phyloP scores from a whole-genome alignment of 2,797 vertebrate genomes.

The Liasis olivaceus region DNA sequence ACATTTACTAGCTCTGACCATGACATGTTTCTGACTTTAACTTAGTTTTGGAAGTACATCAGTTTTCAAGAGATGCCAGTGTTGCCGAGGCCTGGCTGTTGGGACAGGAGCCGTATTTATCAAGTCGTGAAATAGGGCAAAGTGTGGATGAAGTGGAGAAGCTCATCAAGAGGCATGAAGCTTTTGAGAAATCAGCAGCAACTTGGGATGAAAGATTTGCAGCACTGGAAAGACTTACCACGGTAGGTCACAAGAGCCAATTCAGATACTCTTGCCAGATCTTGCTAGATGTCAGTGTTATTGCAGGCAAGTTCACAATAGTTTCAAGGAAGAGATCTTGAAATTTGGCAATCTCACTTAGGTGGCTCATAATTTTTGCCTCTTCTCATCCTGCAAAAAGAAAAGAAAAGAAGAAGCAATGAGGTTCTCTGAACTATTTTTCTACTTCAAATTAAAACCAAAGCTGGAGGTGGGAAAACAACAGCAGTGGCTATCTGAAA shows the following conservation, averaged over 20 bases:
- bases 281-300: neutral
- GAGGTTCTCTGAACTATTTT: neutral
- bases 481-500: neutral
- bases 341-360: neutral
- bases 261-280: neutral
- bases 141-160: slow-evolving; percentile 96
- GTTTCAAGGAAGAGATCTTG: neutral
- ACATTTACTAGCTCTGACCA: neutral
- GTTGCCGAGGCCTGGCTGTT: slow-evolving; percentile 95
- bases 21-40: neutral
- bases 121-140: slow-evolving; percentile 89
- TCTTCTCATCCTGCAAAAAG: neutral
- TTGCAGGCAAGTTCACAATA: neutral
- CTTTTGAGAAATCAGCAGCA: slow-evolving; percentile 94
- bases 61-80: slow-evolving; percentile 93
- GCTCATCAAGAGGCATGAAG: slow-evolving; percentile 93
- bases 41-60: slow-evolving; percentile 94
- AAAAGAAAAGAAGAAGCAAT: neutral
- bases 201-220: slow-evolving; percentile 97
- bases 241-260: slow-evolving; percentile 75
- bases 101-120: slow-evolving; percentile 93
- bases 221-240: slow-evolving; percentile 91
- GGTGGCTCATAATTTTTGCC: neutral
- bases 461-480: neutral
- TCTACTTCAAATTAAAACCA: neutral